Percentiles rank a stretch among this genome's conserved stretches.
Evolutionary conservation across 2,888 invertebrate genomes (phyloP).

Genomic region (Chamaedrilus cognettii): DNA sequence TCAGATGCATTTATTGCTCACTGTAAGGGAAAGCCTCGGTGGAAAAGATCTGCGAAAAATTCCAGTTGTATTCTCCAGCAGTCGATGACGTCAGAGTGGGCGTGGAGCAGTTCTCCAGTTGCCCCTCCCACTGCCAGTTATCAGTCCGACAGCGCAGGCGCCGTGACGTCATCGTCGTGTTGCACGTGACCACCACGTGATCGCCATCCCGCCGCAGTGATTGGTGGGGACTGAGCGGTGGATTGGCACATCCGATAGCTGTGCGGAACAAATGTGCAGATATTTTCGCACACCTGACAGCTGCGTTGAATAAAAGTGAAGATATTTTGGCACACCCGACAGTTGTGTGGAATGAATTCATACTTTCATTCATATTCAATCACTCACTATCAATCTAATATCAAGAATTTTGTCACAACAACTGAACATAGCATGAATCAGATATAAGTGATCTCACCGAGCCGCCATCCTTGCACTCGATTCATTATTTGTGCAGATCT

Average conservation of each 20-base stretch:
- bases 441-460: too few species aligned
- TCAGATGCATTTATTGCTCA: too few species aligned
- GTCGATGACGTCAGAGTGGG: constrained; percentile 4
- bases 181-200: constrained; percentile 19
- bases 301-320: too few species aligned
- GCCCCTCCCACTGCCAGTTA: constrained; percentile 6
- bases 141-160: constrained; percentile 9
- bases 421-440: too few species aligned
- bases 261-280: not conserved
- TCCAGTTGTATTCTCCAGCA: constrained; percentile 13
- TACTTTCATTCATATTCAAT: too few species aligned
- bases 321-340: too few species aligned
- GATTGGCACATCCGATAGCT: constrained; percentile 21
- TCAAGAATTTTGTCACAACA: too few species aligned
- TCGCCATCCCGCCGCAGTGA: constrained; percentile 17
- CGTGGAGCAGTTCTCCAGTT: constrained; percentile 13
- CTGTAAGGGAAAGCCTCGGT: constrained; percentile 30
- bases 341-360: too few species aligned
- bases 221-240: constrained; percentile 1
- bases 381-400: too few species aligned
- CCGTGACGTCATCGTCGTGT: constrained; percentile 14
- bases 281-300: too few species aligned
- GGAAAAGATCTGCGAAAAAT: constrained; percentile 18
- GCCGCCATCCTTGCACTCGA: too few species aligned
- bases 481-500: too few species aligned